Evolutionary conservation across 2,888 invertebrate genomes (phyloP), one percentile per base, ranked within the genome.

Genomic region (Noctua janthe): DNA sequence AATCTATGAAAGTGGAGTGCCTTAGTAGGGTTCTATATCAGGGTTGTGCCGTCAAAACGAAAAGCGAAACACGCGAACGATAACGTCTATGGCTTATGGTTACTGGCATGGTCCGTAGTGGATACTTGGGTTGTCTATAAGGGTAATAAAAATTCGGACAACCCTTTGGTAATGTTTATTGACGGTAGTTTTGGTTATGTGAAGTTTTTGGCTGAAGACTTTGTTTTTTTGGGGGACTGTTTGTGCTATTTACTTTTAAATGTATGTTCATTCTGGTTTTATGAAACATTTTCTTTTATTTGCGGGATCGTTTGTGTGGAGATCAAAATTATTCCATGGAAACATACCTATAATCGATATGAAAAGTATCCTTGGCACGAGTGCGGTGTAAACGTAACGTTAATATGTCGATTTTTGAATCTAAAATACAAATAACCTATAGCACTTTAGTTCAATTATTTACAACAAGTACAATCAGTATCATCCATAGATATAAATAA

Each of bases 31-130:
- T 79, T 84, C 85, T 84, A 82, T 81, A 84, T 71, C 51, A 72
- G 81, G 82, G 76, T 47, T 82, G 78, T 80, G 79, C 66, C 70
- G 67, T 80, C 75, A 83, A 84, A 88, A 80, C 70, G 74, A 74
- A 87, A 84, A 82, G 78, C 81, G 71, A 84, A 88, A 87, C 89
- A 88, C 71, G 86, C 80, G 54, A 83, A 64, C 74, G 80, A 86
- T 88, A 82, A 88, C 78, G 74, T n/a, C 67, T 49, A 82, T 81
- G 75, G 84, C 35, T 87, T 84, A 81, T 85, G 81, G 82, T 83
- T 83, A 82, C 74, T 75, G 74, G 77, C 82, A 83, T 82, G 70
- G 80, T 78, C 67, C 47, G 62, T 70, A 82, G 74, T 83, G 59
- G 71, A 74, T 81, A 6, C 72, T 80, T 47, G 74, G 80, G 66